phyloP scores from a whole-genome alignment of 2,888 invertebrate species.

The Mycalesis mineus region DNA sequence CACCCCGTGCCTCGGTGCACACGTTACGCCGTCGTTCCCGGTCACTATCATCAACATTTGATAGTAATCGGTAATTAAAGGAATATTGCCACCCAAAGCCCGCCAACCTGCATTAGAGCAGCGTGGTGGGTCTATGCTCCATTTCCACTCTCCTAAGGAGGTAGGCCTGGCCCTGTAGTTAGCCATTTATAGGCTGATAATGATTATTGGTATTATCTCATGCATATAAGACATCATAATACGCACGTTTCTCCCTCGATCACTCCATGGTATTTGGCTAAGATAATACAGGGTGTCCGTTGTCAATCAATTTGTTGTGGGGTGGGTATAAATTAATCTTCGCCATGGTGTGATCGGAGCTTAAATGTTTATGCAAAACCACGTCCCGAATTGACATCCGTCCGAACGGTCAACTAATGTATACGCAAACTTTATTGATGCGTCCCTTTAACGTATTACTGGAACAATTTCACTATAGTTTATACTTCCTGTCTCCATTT shows the following conservation, averaged over 20 bases:
- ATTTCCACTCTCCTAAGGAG: too few relatives aligned
- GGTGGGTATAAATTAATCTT: constrained; percentile 29
- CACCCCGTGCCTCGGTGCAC: too few relatives aligned
- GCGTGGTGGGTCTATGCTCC: too few relatives aligned
- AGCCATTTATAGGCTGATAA: background rate
- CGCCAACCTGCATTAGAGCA: too few relatives aligned
- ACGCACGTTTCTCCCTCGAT: constrained; percentile 16
- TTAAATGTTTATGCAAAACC: constrained; percentile 58
- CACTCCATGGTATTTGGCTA: constrained; percentile 19
- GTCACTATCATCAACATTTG: too few relatives aligned
- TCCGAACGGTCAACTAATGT: constrained; percentile 25
- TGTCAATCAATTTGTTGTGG: constrained; percentile 29
- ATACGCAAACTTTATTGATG: constrained; percentile 20
- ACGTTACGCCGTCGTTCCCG: too few relatives aligned
- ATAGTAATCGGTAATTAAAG: too few relatives aligned
- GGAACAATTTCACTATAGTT: too few relatives aligned
- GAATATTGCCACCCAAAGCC: too few relatives aligned
- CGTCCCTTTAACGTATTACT: constrained; percentile 20
- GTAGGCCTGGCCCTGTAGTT: too few relatives aligned
- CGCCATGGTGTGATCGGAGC: constrained; percentile 27
- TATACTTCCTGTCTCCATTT: too few relatives aligned
- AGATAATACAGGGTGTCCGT: constrained; percentile 22
- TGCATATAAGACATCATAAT: background rate
- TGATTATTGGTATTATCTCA: background rate
- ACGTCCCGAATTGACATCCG: constrained; percentile 30